Conservation (phyloP, 92 coral and sea anemone genomes). For the Epizoanthus scotinus region DNA sequence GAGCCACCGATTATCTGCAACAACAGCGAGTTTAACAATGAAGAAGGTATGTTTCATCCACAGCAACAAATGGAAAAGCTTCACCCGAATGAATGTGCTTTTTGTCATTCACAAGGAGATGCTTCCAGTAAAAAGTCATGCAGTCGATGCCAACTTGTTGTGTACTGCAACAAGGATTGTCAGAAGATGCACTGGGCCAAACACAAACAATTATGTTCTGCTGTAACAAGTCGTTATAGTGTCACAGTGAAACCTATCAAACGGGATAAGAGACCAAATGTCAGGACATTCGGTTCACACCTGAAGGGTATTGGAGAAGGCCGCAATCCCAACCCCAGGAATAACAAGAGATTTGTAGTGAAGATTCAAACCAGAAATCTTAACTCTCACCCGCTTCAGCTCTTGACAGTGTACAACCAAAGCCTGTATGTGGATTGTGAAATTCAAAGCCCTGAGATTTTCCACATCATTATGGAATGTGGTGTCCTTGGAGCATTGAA, state of each 20-base stretch:
- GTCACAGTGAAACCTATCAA: conserved; percentile 44
- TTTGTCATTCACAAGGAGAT: conserved; percentile 48
- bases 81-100: conserved; percentile 48
- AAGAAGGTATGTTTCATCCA: conserved; percentile 61
- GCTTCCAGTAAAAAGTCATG: conserved; percentile 33
- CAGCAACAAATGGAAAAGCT: conserved; percentile 20
- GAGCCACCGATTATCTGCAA: conserved; percentile 44
- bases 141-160: conserved; percentile 54
- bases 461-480: conserved; percentile 70
- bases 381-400: conserved; percentile 55
- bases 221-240: conserved; percentile 50
- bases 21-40: conserved; percentile 45
- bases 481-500: conserved; percentile 63
- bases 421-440: conserved; percentile 44
- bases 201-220: conserved; percentile 55
- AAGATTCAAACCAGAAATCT: conserved; percentile 55
- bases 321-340: conserved; percentile 53
- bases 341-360: conserved; percentile 57
- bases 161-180: conserved; percentile 64
- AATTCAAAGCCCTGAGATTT: conserved; percentile 68
- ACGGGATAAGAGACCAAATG: neutral
- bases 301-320: conserved; percentile 64
- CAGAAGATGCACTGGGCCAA: conserved; percentile 55
- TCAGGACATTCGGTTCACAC: conserved; percentile 50
- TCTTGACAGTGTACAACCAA: conserved; percentile 49